Evolutionary conservation across 2,797 vertebrate genomes (phyloP).

Genomic region (Eulemur rubriventer): DNA sequence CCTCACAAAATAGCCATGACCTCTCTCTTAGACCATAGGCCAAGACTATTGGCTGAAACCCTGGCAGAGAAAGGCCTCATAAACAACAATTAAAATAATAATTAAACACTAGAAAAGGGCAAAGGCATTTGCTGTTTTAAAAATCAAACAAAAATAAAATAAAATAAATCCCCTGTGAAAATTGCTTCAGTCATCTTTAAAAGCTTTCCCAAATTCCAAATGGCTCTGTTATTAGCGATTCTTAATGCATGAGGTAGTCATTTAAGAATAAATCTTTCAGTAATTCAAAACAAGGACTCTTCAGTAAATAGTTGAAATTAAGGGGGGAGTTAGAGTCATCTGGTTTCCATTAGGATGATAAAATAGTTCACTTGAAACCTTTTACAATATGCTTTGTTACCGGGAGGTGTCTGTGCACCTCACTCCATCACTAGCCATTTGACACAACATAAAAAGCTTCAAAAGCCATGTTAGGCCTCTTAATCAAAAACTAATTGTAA

Average conservation of each 20-base stretch:
- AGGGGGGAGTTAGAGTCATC: slow-evolving; percentile 92
- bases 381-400: slow-evolving; percentile 97
- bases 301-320: slow-evolving; percentile 93
- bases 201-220: slow-evolving; percentile 83
- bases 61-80: neutral
- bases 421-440: slow-evolving; percentile 97
- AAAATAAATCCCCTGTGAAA: slow-evolving; percentile 71
- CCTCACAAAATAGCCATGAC: neutral
- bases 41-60: neutral
- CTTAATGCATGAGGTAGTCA: slow-evolving; percentile 87
- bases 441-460: slow-evolving; percentile 99
- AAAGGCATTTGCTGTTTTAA: slow-evolving; percentile 75
- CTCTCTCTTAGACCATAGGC: neutral
- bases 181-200: slow-evolving; percentile 79
- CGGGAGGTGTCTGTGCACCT: slow-evolving; percentile 93
- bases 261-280: slow-evolving; percentile 89
- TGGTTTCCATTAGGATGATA: slow-evolving; percentile 99
- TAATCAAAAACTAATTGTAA: slow-evolving; percentile 99
- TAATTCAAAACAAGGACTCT: slow-evolving; percentile 90
- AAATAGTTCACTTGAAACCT: slow-evolving; percentile 97
- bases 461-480: slow-evolving; percentile 94
- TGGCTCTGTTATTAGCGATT: slow-evolving; percentile 84
- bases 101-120: slow-evolving; percentile 75
- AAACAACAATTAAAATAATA: slow-evolving; percentile 63
- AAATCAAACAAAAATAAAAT: slow-evolving; percentile 73